These are phyloP conservation scores for Quadroppia sp. DNA, from an alignment of 2,888 invertebrate genomes.

Conservation along the genomic window DNA sequence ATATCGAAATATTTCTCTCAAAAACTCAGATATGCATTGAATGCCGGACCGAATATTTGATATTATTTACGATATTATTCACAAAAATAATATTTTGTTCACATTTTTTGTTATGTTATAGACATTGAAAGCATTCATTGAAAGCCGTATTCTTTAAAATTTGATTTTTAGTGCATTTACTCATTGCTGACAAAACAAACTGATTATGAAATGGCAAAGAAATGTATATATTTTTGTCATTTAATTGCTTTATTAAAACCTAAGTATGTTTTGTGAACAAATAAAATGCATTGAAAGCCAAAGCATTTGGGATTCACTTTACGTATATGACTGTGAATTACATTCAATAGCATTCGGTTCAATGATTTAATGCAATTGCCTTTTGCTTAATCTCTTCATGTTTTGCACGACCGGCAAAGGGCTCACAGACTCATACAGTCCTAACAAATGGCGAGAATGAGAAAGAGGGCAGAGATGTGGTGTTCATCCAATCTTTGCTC, in stretches of 20 bases:
- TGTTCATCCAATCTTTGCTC: not conserved
- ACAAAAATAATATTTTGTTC: no score
- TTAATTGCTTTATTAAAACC: not conserved
- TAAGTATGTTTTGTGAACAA: slow-evolving; percentile 7
- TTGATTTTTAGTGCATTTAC: no score
- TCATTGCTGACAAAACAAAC: not conserved
- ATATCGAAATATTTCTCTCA: not conserved
- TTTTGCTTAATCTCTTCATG: slow-evolving; percentile 24
- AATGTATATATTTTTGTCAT: not conserved
- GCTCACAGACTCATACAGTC: not conserved
- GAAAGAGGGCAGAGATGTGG: not conserved
- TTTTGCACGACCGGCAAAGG: slow-evolving; percentile 26
- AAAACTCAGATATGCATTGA: not conserved
- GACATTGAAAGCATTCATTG: no score
- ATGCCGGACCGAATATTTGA: not conserved
- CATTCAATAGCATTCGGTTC: slow-evolving; percentile 23
- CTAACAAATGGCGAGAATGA: not conserved
- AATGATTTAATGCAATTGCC: slow-evolving; percentile 34
- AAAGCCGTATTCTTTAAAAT: no score
- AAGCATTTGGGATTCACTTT: slow-evolving; percentile 23
- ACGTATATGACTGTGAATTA: not conserved
- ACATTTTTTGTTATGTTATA: no score
- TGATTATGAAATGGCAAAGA: no score
- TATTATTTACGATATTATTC: not conserved
- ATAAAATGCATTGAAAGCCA: slow-evolving; percentile 23